Evolutionary conservation across 2,888 invertebrate genomes (phyloP), one percentile per base, ranked within the genome.

Genomic region (Leptarthrus brevirostris): DNA sequence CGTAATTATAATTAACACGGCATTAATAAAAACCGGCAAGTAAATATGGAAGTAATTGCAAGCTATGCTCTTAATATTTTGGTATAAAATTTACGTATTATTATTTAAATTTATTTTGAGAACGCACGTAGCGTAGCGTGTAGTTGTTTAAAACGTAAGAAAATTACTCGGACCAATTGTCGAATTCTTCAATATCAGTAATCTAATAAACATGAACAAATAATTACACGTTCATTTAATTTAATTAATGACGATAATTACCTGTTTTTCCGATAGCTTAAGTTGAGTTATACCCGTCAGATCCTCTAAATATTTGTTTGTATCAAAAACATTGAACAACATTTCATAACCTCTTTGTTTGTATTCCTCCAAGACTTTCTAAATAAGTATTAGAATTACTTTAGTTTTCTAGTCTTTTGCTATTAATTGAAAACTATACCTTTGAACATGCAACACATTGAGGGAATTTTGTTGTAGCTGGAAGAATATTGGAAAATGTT

Each of bases 381-480:
- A 34, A 16, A 14, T 56, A 16, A 78, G 77, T n/a, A n/a, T n/a
- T n/a, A 61, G 34, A 73, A 69, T 22, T 61, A 34, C 75, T 20
- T 54, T 47, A 30, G 20, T 54, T n/a, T 34, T 14, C 4, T 53
- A 30, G 10, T 18, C n/a, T 2, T 18, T 52, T 30, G 1, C 10
- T 10, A 30, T 16, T 10, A 30, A 30, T 30, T 6, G 3, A 56
- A 10, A 26, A 36, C 10, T 44, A 49, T 76, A 85, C 85, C 77
- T 88, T 86, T 0, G 97, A 97, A 82, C 99, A 99, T 0, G 96
- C 98, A 53, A 96, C 94, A 81, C 98, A 99, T 78, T 94, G 92
- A 72, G 90, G 88, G 86, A 96, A 99, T 79, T 94, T 92, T 66
- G 90, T 88, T 49, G 95, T 94, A 1, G 95, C 93, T 0, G 97